Conservation (phyloP, 2,113 vertebrate species). For the Rhizomys pruinosus region DNA sequence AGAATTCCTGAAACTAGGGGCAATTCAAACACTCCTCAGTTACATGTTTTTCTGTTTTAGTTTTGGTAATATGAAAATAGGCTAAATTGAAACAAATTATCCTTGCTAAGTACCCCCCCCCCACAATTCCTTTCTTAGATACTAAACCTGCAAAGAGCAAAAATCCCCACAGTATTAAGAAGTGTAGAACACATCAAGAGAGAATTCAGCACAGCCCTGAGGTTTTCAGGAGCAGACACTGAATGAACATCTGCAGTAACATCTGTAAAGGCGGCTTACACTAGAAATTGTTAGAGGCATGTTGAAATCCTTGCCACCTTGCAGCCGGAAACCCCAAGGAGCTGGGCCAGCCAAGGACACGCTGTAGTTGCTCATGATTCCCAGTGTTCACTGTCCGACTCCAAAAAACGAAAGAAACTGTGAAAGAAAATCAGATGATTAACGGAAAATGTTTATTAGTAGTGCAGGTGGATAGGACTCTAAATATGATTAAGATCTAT, state of each 20-base stretch:
- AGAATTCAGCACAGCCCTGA: slow-evolving; percentile 39
- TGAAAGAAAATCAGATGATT: slow-evolving; percentile 75
- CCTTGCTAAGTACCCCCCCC: background rate
- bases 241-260: slow-evolving; percentile 47
- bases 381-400: slow-evolving; percentile 74
- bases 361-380: slow-evolving; percentile 95
- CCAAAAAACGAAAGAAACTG: slow-evolving; percentile 80
- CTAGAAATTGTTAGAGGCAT: slow-evolving; percentile 96
- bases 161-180: slow-evolving; percentile 10
- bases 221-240: background rate
- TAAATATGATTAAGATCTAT: too few species aligned
- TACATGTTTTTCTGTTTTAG: slow-evolving; percentile 40
- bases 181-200: background rate
- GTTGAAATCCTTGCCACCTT: slow-evolving; percentile 99
- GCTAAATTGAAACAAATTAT: slow-evolving; percentile 26
- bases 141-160: slow-evolving; percentile 20
- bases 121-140: background rate
- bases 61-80: slow-evolving; percentile 22
- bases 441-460: slow-evolving; percentile 59
- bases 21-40: slow-evolving; percentile 36
- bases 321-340: slow-evolving; percentile 98
- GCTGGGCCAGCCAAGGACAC: slow-evolving; percentile 93
- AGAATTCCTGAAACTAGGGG: slow-evolving; percentile 17
- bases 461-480: too few species aligned
- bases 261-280: slow-evolving; percentile 87